These are phyloP conservation scores for Paedocypris micromegethes DNA, from an alignment of 2,797 vertebrate species.

Conservation along the genomic window DNA sequence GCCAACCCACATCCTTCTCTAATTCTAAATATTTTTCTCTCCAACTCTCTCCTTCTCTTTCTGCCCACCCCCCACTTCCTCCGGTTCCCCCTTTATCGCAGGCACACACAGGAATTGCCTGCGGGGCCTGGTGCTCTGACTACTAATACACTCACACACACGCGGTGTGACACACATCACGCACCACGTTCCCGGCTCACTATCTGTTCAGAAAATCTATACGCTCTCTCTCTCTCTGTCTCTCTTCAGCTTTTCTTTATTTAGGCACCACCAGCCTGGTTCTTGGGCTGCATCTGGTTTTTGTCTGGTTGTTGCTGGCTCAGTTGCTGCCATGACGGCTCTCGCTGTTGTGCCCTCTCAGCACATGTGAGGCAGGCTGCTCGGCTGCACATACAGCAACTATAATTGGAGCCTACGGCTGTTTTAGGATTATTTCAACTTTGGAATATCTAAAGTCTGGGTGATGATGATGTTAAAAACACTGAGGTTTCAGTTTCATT, in stretches of 20 bases:
- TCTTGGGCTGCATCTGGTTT: conserved; percentile 44
- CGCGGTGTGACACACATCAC: conserved; percentile 46
- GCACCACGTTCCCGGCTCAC: conserved; percentile 55
- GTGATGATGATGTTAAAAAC: conserved; percentile 69
- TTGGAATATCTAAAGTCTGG: conserved; percentile 63
- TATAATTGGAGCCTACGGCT: conserved; percentile 66
- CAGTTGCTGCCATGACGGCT: conserved; percentile 49
- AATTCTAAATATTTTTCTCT: conserved; percentile 36
- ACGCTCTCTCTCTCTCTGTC: conserved; percentile 33
- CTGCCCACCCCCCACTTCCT: conserved; percentile 66
- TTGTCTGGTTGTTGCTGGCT: conserved; percentile 52
- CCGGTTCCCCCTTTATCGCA: conserved; percentile 71
- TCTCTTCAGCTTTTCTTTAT: conserved; percentile 42
- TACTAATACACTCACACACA: conserved; percentile 66
- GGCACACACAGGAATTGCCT: conserved; percentile 77
- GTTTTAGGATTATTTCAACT: conserved; percentile 29
- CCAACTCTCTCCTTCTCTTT: conserved; percentile 33
- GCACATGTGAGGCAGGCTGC: conserved; percentile 56
- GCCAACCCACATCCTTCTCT: conserved; percentile 51
- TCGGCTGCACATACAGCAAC: conserved; percentile 58
- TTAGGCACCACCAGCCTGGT: conserved; percentile 41
- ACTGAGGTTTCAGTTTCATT: conserved; percentile 48
- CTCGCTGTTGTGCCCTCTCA: conserved; percentile 59
- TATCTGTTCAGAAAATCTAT: conserved; percentile 64
- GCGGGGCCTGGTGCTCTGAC: conserved; percentile 70